Percentiles rank a stretch among this genome's conserved stretches.
These are phyloP conservation scores for Fulmarus glacialis DNA, from an alignment of 2,113 vertebrate species.

Conservation along the genomic window DNA sequence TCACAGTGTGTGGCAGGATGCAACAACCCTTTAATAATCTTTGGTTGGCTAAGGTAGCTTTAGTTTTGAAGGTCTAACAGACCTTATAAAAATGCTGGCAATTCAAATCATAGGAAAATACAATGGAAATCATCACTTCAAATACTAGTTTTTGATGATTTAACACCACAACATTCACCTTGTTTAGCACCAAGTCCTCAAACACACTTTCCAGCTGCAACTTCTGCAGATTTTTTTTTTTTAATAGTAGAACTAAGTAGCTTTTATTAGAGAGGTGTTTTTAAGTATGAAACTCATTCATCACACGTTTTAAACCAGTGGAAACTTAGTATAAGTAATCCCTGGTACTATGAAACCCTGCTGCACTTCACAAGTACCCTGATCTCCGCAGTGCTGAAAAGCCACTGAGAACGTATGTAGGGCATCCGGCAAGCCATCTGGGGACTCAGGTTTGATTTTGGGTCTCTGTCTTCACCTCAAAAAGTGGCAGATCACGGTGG, in stretches of 20 bases:
- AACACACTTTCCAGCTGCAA: not conserved
- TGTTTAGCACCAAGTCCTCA: not conserved
- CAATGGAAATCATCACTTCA: not conserved
- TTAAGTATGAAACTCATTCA: not conserved
- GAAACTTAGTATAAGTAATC: not conserved
- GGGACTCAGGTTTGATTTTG: not conserved
- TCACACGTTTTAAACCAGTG: not conserved
- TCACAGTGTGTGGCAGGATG: not conserved
- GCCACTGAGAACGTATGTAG: not conserved
- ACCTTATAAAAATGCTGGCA: not conserved
- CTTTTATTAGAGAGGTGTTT: not conserved
- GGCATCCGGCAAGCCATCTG: accelerated
- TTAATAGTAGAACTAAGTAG: not conserved
- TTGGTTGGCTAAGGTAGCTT: not conserved
- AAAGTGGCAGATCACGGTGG: not conserved
- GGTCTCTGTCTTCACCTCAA: not conserved
- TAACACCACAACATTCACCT: not conserved
- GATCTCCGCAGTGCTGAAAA: not conserved
- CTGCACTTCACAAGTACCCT: not conserved
- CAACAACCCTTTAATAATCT: not conserved
- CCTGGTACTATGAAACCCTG: not conserved
- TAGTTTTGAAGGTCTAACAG: not conserved
- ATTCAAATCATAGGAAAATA: not conserved
- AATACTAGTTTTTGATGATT: not conserved
- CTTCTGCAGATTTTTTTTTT: not conserved